These are phyloP conservation scores for Callospermophilus lateralis DNA, from an alignment of 2,113 vertebrate species.

Conservation along the genomic window DNA sequence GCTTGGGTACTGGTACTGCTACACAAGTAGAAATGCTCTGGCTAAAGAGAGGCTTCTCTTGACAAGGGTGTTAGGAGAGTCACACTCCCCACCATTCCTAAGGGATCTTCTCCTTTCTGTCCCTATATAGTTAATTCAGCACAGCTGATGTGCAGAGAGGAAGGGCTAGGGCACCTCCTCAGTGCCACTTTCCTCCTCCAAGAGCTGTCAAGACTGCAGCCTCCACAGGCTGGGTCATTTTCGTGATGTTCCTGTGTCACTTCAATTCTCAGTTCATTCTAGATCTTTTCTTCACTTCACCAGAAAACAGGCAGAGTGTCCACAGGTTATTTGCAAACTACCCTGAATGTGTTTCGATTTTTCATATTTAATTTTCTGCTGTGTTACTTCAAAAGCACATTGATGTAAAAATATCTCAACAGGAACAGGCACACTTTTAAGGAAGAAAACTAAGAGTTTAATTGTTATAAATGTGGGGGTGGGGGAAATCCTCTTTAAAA, in stretches of 20 bases:
- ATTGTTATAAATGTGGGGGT: not conserved
- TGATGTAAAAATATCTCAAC: not conserved
- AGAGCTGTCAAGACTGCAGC: too few relatives aligned
- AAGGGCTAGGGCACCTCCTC: too few relatives aligned
- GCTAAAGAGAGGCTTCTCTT: not conserved
- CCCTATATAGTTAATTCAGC: not conserved
- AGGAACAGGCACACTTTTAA: not conserved
- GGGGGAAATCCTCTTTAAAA: not conserved
- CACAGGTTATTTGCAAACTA: not conserved
- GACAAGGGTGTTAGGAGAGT: not conserved
- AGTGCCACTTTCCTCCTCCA: not conserved
- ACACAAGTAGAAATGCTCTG: not conserved
- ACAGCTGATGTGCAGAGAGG: not conserved
- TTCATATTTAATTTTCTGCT: constrained; percentile 3
- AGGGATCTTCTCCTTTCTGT: not conserved
- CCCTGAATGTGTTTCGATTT: not conserved
- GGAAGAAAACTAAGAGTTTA: not conserved
- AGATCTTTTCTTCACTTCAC: not conserved
- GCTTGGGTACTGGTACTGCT: not conserved
- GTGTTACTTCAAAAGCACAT: constrained; percentile 9
- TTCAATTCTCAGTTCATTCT: not conserved
- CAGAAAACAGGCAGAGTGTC: not conserved
- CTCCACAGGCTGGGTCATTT: not conserved
- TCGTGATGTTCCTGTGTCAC: not conserved
- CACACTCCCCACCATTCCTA: not conserved